These are phyloP conservation scores for Pterostichus niger DNA, from an alignment of 2,888 invertebrate genomes.

Conservation along the genomic window DNA sequence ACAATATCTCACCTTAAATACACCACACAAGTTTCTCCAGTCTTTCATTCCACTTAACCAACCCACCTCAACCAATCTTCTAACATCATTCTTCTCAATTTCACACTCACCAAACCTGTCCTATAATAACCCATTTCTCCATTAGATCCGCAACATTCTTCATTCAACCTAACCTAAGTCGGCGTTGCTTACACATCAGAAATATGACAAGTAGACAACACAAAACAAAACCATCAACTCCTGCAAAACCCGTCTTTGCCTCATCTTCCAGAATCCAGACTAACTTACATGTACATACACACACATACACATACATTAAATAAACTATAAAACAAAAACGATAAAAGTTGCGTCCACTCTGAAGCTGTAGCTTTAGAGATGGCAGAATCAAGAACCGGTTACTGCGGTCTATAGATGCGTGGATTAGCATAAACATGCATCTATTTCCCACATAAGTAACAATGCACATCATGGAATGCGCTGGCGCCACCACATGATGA, in stretches of 20 bases:
- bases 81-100: no score
- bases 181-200: neutral
- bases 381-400: conserved; percentile 9
- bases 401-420: conserved; percentile 13
- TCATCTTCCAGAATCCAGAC: conserved; percentile 2
- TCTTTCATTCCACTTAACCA: no score
- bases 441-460: conserved; percentile 62
- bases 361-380: neutral
- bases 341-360: neutral
- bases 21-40: no score
- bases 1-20: no score
- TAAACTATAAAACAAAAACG: neutral
- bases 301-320: neutral
- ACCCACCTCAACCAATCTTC: no score
- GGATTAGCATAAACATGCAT: conserved; percentile 62
- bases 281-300: no score
- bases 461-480: conserved; percentile 44
- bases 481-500: neutral
- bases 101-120: no score
- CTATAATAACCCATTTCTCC: no score
- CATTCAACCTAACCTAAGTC: no score
- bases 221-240: conserved; percentile 7
- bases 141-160: no score
- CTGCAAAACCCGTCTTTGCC: no score
- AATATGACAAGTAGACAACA: neutral